phyloP scores from a whole-genome alignment of 2,797 vertebrate genomes.

The Buceros bicornis region DNA sequence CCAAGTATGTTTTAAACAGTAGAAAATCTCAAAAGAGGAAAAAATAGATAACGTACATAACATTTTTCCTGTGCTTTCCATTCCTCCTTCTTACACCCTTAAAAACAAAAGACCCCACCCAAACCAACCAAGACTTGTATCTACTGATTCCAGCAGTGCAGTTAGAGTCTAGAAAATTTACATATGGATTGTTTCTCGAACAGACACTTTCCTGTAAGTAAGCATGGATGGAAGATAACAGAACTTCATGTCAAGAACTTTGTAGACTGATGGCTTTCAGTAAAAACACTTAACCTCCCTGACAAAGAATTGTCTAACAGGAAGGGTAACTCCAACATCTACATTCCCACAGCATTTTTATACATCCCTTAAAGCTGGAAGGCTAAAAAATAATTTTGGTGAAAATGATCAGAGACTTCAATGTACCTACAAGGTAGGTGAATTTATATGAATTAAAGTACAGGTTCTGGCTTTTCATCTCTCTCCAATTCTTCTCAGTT shows the following conservation, averaged over 20 bases:
- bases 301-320: neutral
- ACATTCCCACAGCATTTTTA: neutral
- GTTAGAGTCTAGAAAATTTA: neutral
- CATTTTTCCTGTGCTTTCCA: neutral
- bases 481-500: neutral
- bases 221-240: neutral
- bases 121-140: neutral
- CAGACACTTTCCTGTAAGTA: neutral
- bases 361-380: neutral
- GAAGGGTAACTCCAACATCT: neutral
- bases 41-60: neutral
- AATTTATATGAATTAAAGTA: neutral
- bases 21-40: neutral
- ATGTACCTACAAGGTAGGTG: neutral
- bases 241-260: neutral
- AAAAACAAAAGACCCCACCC: neutral
- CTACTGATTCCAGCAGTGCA: neutral
- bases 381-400: neutral
- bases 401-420: neutral
- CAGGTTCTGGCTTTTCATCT: neutral
- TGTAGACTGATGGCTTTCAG: neutral
- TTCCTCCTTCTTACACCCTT: neutral
- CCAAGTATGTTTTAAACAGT: neutral
- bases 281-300: neutral
- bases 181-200: neutral